Evolutionary conservation across 37 sponge, comb jelly and placozoan genomes (phyloP), one percentile per base, ranked within the genome.

Genomic region (Hexactinellida sp.): DNA sequence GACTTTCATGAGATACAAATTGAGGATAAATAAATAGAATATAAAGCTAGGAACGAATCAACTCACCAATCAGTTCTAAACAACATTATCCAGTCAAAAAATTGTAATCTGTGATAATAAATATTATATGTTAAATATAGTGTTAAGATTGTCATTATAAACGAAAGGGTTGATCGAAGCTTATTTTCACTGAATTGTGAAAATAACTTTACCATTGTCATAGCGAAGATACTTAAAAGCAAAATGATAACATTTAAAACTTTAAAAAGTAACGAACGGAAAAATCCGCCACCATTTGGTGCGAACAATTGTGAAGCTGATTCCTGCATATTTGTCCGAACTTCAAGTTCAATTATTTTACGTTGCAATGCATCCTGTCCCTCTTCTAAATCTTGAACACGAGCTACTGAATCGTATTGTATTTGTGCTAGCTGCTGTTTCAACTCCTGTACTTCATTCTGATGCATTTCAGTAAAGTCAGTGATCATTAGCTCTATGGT

Each of bases 231-330:
- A 63, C 76, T 63, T 23, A 63, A 32, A 63, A 63, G 25, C 34
- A 63, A 63, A 25, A 63, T n/a, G 21, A 63, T 28, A 3, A 63
- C 76, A 63, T 63, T 63, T 23, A 63, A 28, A 3, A 63, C 76
- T n/a, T 63, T 63, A n/a, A 63, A 63, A 28, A 63, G 76, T 63
- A 63, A 28, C 3, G 76, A 63, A n/a, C 76, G 76, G 34, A 63
- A 63, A 63, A 63, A 63, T 63, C 76, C 76, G 13, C 76, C 30
- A 25, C 76, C 76, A 23, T 63, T 63, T n/a, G 76, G 76, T n/a
- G 76, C 76, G 30, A 63, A 63, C 13, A 63, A 63, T n/a, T 63
- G 76, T 63, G 76, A 63, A 63, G 76, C 76, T 25, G 76, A 63
- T n/a, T 63, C 76, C 13, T 63, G 76, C 76, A 63, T 63, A 63